Percentiles rank a stretch among this genome's conserved stretches.
phyloP scores from a whole-genome alignment of 2,888 invertebrate genomes.

The Cabera pusaria region DNA sequence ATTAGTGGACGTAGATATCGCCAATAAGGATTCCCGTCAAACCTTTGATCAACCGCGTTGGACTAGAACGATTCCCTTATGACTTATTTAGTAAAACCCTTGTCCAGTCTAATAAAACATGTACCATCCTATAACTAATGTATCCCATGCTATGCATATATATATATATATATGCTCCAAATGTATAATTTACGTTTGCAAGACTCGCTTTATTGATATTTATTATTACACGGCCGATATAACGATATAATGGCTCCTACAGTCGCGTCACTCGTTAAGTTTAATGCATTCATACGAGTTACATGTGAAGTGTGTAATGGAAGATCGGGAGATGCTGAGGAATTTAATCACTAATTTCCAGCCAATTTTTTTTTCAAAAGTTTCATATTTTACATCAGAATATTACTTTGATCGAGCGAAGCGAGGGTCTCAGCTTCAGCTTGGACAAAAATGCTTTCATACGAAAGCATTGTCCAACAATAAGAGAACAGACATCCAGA shows the following conservation, averaged over 20 bases:
- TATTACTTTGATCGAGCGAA: too few species aligned
- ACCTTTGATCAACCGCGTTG: constrained; percentile 24
- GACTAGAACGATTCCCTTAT: constrained; percentile 32
- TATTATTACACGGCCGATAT: constrained; percentile 24
- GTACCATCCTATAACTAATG: too few species aligned
- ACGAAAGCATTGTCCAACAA: too few species aligned
- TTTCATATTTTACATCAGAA: too few species aligned
- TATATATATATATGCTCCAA: too few species aligned
- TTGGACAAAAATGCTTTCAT: too few species aligned
- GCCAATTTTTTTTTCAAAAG: too few species aligned
- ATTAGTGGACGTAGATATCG: constrained; percentile 13
- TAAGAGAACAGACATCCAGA: too few species aligned
- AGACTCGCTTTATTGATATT: constrained; percentile 29
- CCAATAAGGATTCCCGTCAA: constrained; percentile 16
- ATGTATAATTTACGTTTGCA: constrained; percentile 27
- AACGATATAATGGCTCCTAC: constrained; percentile 21
- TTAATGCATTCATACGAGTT: constrained; percentile 26
- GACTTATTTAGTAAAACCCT: constrained; percentile 38
- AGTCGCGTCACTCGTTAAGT: constrained; percentile 22
- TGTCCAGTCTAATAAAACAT: constrained; percentile 35
- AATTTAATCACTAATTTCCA: too few species aligned
- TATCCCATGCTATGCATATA: too few species aligned
- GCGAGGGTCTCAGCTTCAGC: too few species aligned
- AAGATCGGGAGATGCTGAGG: neutral
- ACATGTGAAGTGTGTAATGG: constrained; percentile 6